Conservation (phyloP, 2,888 invertebrate genomes). For the Drosophila colorata region DNA sequence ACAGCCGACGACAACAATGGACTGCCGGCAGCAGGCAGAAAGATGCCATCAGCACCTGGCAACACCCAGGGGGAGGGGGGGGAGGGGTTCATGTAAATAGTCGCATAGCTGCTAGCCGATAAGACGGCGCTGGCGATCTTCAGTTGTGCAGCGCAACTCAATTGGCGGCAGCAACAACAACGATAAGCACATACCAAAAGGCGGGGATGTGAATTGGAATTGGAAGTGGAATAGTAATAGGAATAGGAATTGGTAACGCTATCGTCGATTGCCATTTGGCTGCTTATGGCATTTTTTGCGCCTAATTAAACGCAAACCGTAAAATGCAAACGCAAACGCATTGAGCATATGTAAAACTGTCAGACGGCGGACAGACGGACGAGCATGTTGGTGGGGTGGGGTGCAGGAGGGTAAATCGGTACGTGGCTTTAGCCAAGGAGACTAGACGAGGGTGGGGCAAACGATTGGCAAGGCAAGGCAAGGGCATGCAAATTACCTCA, state of each 20-base stretch:
- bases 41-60: conserved; percentile 17
- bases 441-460: conserved; percentile 20
- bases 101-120: conserved; percentile 22
- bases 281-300: conserved; percentile 62
- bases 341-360: conserved; percentile 62
- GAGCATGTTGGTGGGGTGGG: too few species aligned
- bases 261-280: conserved; percentile 30
- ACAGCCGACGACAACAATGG: conserved; percentile 14
- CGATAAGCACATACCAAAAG: conserved; percentile 17
- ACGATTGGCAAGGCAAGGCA: conserved; percentile 52
- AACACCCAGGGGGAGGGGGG: not conserved
- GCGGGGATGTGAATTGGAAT: not conserved
- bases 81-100: conserved; percentile 9
- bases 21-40: not conserved
- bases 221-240: conserved; percentile 4
- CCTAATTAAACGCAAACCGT: conserved; percentile 60
- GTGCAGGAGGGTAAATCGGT: conserved; percentile 9
- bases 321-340: conserved; percentile 53
- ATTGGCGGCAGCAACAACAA: conserved; percentile 4
- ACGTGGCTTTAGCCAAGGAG: conserved; percentile 59
- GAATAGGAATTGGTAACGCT: conserved; percentile 36
- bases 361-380: conserved; percentile 13
- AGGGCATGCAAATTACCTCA: conserved; percentile 66
- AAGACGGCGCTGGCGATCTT: conserved; percentile 14
- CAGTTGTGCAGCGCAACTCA: not conserved